These are phyloP conservation scores for Alligator sinensis DNA, from an alignment of 2,113 vertebrate genomes.

Conservation along the genomic window DNA sequence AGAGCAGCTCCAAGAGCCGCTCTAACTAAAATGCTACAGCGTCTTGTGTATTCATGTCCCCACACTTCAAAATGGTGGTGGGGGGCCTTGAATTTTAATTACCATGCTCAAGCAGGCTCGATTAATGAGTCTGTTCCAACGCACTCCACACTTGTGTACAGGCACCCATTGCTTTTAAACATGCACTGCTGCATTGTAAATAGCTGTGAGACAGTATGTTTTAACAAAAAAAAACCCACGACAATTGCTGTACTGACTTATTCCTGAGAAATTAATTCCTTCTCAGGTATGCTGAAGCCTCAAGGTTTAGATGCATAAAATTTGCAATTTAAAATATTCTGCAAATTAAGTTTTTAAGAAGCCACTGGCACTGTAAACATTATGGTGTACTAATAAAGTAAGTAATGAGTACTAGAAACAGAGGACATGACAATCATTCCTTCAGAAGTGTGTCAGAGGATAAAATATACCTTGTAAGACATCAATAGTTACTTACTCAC, in stretches of 20 bases:
- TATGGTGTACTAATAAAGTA: background rate
- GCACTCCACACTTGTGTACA: too few relatives aligned
- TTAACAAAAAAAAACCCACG: background rate
- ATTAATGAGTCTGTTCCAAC: too few relatives aligned
- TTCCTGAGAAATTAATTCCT: background rate
- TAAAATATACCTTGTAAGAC: background rate
- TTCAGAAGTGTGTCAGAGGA: background rate
- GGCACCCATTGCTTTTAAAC: background rate
- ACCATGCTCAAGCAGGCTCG: too few relatives aligned
- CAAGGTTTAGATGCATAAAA: background rate
- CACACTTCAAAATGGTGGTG: too few relatives aligned
- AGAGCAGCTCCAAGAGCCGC: too few relatives aligned
- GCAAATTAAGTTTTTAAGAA: background rate
- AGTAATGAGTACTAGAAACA: background rate
- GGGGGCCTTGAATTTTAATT: too few relatives aligned
- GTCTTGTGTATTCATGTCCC: too few relatives aligned
- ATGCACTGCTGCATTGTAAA: fast-evolving
- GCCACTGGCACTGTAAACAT: background rate
- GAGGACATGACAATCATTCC: background rate
- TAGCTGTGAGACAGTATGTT: background rate
- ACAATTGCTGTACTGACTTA: background rate
- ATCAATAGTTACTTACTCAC: background rate
- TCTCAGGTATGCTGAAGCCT: background rate
- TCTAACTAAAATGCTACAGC: too few relatives aligned
- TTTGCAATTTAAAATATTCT: background rate